Percentiles rank a stretch among this genome's conserved stretches.
Evolutionary conservation across 2,888 invertebrate genomes (phyloP).

Genomic region (Congeria kusceri): DNA sequence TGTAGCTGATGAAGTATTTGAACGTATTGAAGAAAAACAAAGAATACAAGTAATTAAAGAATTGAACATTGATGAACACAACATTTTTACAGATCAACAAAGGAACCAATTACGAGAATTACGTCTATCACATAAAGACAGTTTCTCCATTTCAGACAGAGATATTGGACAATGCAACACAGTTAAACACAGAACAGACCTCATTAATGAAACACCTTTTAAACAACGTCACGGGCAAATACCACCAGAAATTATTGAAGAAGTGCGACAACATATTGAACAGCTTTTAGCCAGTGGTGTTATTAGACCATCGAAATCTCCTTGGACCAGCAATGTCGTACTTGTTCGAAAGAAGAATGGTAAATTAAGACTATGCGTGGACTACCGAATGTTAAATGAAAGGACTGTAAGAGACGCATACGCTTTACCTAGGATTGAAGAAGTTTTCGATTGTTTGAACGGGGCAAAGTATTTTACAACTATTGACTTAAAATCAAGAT

Average conservation of each 20-base stretch:
- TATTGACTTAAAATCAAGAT: neutral
- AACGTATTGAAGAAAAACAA: neutral
- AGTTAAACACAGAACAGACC: conserved; percentile 47
- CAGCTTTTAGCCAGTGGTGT: conserved; percentile 56
- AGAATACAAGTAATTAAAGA: neutral
- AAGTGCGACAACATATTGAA: conserved; percentile 52
- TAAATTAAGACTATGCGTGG: conserved; percentile 51
- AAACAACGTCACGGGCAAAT: conserved; percentile 51
- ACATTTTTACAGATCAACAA: neutral
- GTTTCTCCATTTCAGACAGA: conserved; percentile 37
- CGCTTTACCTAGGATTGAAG: neutral
- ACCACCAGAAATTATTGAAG: conserved; percentile 45
- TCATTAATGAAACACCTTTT: conserved; percentile 51
- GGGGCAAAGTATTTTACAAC: neutral
- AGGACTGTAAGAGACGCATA: conserved; percentile 27
- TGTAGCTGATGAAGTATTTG: conserved; percentile 2
- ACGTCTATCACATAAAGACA: conserved; percentile 10
- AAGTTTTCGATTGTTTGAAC: neutral
- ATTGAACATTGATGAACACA: neutral
- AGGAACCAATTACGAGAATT: neutral
- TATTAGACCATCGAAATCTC: conserved; percentile 50
- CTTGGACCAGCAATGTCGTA: conserved; percentile 56
- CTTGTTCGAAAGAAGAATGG: conserved; percentile 54
- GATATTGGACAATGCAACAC: conserved; percentile 48
- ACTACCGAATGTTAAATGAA: conserved; percentile 53